Conservation (phyloP, 1,140 invertebrate species). For the Ptiloglossa arizonensis region DNA sequence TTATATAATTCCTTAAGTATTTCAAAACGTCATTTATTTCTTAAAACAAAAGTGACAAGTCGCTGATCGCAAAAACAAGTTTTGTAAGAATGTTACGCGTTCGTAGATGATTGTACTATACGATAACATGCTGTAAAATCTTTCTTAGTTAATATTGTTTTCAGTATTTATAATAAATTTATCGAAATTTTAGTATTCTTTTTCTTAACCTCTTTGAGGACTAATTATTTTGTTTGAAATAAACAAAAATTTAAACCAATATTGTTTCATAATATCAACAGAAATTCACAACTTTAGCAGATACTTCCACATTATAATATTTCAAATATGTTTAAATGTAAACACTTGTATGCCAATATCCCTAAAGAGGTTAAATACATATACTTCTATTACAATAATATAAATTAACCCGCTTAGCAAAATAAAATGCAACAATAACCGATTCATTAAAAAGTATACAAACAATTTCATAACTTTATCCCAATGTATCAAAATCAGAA, state of each 20-base stretch:
- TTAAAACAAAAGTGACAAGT: not conserved
- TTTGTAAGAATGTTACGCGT: not conserved
- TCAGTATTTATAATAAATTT: conserved; percentile 7
- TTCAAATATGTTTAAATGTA: too few relatives aligned
- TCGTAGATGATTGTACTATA: conserved; percentile 7
- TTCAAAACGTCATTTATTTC: conserved; percentile 11
- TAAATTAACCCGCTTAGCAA: not conserved
- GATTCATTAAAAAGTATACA: not conserved
- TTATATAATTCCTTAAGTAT: not conserved
- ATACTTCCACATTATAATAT: too few relatives aligned
- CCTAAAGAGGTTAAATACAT: too few relatives aligned
- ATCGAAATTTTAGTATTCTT: not conserved
- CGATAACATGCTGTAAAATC: conserved; percentile 9
- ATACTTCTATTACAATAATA: not conserved
- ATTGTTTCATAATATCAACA: too few relatives aligned
- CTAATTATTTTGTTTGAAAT: too few relatives aligned
- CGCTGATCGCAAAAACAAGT: conserved; percentile 3
- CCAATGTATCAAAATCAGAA: not conserved
- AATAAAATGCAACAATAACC: not conserved
- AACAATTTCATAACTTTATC: not conserved
- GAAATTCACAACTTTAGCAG: too few relatives aligned
- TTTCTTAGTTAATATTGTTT: not conserved
- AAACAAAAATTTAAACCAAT: too few relatives aligned
- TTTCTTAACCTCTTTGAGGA: too few relatives aligned
- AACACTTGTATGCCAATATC: too few relatives aligned